These are phyloP conservation scores for Watsonalla binaria DNA, from an alignment of 2,888 invertebrate species.

Conservation along the genomic window DNA sequence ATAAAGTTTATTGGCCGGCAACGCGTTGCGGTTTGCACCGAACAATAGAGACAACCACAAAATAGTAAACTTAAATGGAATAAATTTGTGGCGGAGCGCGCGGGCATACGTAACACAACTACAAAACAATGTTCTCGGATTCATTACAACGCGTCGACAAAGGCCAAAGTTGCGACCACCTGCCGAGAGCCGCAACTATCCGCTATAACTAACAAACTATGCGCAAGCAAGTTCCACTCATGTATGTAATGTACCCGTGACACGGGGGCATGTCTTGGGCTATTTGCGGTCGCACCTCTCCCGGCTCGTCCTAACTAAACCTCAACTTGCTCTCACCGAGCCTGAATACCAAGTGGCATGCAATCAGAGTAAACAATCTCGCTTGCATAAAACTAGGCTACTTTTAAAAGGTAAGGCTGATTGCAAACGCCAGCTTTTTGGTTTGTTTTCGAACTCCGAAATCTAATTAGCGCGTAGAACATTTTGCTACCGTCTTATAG, in stretches of 20 bases:
- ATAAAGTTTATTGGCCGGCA: neutral
- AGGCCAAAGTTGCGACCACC: constrained; percentile 14
- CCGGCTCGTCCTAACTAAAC: neutral
- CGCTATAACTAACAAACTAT: constrained; percentile 6
- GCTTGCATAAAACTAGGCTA: constrained; percentile 10
- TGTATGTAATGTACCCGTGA: neutral
- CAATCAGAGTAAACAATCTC: constrained; percentile 16
- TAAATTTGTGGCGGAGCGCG: constrained; percentile 19
- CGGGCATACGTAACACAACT: constrained; percentile 6
- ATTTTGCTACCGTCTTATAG: neutral
- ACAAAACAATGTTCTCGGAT: constrained; percentile 15
- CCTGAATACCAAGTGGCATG: constrained; percentile 27
- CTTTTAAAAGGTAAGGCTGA: neutral
- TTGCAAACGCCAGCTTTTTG: neutral
- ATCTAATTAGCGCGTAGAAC: neutral
- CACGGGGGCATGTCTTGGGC: neutral
- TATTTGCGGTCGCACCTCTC: neutral
- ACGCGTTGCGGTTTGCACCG: neutral
- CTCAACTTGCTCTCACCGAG: constrained; percentile 11
- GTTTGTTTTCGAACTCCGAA: neutral
- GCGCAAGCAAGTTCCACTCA: neutral
- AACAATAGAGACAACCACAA: constrained; percentile 10
- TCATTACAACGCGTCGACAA: constrained; percentile 16
- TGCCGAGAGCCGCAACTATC: constrained; percentile 12
- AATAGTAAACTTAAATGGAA: constrained; percentile 24